Percentiles rank a stretch among this genome's conserved stretches.
phyloP scores from a whole-genome alignment of 2,113 vertebrate genomes.

The Probosciger aterrimus region DNA sequence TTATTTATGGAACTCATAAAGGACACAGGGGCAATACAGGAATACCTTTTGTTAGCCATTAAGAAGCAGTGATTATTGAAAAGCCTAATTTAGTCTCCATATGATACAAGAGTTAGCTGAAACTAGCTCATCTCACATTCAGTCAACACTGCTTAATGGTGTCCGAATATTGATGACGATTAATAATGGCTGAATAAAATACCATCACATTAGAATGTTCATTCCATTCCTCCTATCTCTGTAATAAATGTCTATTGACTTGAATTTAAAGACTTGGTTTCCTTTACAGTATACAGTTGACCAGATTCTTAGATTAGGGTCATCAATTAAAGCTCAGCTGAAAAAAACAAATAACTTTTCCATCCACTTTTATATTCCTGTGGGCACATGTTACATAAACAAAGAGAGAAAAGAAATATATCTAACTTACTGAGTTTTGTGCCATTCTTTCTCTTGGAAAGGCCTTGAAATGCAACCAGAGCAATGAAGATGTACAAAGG shows the following conservation, averaged over 20 bases:
- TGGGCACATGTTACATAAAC: background rate
- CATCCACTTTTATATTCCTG: background rate
- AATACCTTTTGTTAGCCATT: slow-evolving; percentile 66
- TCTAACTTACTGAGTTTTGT: background rate
- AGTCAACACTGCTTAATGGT: slow-evolving; percentile 39
- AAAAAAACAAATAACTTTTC: background rate
- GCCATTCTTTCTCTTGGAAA: background rate
- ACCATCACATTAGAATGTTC: background rate
- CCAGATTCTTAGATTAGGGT: background rate
- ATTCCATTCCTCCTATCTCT: background rate
- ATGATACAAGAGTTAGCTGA: slow-evolving; percentile 50
- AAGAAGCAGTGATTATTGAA: slow-evolving; percentile 65
- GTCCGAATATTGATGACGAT: slow-evolving; percentile 28
- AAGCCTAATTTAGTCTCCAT: slow-evolving; percentile 62
- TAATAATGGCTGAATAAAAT: slow-evolving; percentile 36
- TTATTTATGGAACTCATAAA: slow-evolving; percentile 72
- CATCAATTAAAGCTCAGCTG: background rate
- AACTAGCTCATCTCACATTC: slow-evolving; percentile 40
- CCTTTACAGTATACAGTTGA: background rate
- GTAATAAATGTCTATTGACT: background rate
- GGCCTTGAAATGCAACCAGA: background rate
- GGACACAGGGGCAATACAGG: slow-evolving; percentile 47
- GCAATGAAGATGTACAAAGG: background rate
- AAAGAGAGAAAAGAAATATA: background rate
- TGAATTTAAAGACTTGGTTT: background rate